Conservation (phyloP, 2,113 vertebrate species). For the Pseudopipra pipra region DNA sequence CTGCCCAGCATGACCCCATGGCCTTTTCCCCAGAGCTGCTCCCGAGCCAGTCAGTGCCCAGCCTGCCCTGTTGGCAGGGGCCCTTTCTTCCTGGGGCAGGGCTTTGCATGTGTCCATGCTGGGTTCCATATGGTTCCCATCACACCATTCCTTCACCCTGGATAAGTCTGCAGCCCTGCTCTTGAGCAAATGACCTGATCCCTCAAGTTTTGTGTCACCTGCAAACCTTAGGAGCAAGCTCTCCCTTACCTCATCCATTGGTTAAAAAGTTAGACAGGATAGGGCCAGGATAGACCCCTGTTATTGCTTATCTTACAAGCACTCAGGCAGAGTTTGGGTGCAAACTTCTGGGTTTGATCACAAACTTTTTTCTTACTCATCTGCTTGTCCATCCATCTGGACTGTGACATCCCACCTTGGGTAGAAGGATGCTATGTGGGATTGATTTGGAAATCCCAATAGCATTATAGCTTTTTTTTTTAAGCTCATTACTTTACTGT, state of each 20-base stretch:
- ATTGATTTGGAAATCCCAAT: neutral
- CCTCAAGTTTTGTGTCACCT: neutral
- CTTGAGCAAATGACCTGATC: neutral
- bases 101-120: too few relatives aligned
- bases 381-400: neutral
- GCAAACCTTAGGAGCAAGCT: neutral
- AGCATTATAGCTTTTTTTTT: neutral
- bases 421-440: neutral
- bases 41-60: neutral
- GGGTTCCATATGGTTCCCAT: fast-evolving
- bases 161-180: neutral
- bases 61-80: neutral
- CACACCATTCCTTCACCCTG: neutral
- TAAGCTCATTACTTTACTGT: neutral
- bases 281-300: neutral
- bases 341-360: neutral
- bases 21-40: neutral
- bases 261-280: too few relatives aligned
- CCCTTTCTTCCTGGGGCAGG: neutral
- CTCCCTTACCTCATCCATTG: neutral
- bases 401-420: neutral
- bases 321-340: neutral
- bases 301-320: neutral
- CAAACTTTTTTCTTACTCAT: neutral
- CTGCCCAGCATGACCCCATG: neutral